Conservation (phyloP, 1,140 invertebrate species). For the Drosophila watanabei region DNA sequence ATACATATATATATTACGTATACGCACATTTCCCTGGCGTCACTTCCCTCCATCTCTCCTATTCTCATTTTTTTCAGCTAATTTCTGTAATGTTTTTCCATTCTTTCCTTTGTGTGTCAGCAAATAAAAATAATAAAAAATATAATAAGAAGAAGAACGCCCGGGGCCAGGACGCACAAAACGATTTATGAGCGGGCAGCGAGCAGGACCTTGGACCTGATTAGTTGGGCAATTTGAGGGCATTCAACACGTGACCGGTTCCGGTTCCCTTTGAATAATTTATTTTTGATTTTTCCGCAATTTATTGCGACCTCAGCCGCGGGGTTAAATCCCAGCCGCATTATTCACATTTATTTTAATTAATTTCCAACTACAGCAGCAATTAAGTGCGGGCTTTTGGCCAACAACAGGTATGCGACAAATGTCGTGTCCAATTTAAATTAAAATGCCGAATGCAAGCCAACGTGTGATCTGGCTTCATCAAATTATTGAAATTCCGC, state of each 20-base stretch:
- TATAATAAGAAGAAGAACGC: neutral
- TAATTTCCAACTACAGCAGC: slow-evolving; percentile 21
- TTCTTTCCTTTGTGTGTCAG: slow-evolving; percentile 44
- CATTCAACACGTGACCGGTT: slow-evolving; percentile 51
- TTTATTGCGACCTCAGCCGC: slow-evolving; percentile 12
- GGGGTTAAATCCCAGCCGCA: slow-evolving; percentile 11
- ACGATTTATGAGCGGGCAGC: slow-evolving; percentile 44
- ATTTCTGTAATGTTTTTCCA: slow-evolving; percentile 71
- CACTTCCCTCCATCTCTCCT: slow-evolving; percentile 33
- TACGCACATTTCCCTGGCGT: slow-evolving; percentile 47
- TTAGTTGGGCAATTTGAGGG: slow-evolving; percentile 44
- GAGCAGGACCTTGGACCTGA: slow-evolving; percentile 38
- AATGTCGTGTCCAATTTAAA: slow-evolving; percentile 16
- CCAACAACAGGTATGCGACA: slow-evolving; percentile 5
- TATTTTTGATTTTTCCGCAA: slow-evolving; percentile 41
- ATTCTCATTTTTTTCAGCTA: slow-evolving; percentile 46
- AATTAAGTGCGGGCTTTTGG: neutral
- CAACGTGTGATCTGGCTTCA: neutral
- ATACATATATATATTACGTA: neutral
- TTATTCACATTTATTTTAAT: slow-evolving; percentile 31
- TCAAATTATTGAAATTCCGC: slow-evolving; percentile 32
- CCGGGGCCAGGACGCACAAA: slow-evolving; percentile 15
- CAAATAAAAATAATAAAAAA: slow-evolving; percentile 25
- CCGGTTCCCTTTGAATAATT: slow-evolving; percentile 38
- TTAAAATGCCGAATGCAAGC: slow-evolving; percentile 19